Evolutionary conservation across 2,113 vertebrate genomes (phyloP), one percentile per base, ranked within the genome.

Genomic region (Cyprinodon tularosa): DNA sequence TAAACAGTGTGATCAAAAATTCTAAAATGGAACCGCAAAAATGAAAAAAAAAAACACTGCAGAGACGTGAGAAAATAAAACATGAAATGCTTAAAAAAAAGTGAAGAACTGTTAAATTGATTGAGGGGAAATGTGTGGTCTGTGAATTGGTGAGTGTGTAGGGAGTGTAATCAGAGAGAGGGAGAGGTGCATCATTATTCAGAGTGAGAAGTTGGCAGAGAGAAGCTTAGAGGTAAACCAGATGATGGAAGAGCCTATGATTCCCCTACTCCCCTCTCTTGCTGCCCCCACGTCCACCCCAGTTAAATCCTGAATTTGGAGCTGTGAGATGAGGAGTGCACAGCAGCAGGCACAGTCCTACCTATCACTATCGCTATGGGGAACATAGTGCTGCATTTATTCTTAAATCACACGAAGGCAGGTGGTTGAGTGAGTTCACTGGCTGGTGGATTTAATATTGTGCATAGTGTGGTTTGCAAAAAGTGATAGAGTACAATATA

Each of bases 171-270:
- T 84, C 81, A 84, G 74, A 76, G 69, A 71, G 80, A 59, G 81
- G 78, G 79, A 68, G 82, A 62, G 61, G 71, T 40, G 83, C 84
- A 84, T 90, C 85, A 85, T 89, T 89, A 90, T 89, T 90, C 86
- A 89, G 82, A 66, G 66, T 29, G 71, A 74, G 76, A 76, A 68
- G 86, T 67, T 48, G 37, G 77, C 45, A 22, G 76, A 77, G 81
- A 82, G 74, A 70, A 4, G 60, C 78, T 82, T 81, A 74, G 84
- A 84, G 81, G 79, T 85, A 81, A 90, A 91, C 78, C 83, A 88
- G 86, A 89, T 89, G 90, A 92, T 88, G 81, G 85, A 89, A 80
- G 81, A 84, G 78, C 84, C 44, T 47, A 44, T 70, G 83, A 84
- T 87, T 86, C 68, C 72, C 67, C 71, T 72, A 29, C 77, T 80